A percentile compares a stretch with the other conserved stretches of the same genome.
Evolutionary conservation across 2,113 vertebrate species (phyloP).

Genomic region (Mustelus asterias): DNA sequence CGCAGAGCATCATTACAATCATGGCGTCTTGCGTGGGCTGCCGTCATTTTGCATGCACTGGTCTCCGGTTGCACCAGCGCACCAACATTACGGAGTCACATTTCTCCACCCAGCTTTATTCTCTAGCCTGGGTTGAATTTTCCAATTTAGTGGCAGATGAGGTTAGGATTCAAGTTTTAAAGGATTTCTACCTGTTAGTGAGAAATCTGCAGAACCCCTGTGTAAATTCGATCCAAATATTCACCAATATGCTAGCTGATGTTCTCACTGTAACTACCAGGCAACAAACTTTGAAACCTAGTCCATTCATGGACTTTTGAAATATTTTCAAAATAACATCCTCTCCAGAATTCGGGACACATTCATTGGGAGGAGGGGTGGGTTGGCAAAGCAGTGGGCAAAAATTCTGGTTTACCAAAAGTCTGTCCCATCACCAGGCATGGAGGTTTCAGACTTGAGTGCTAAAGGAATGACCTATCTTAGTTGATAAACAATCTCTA

Average conservation of each 20-base stretch:
- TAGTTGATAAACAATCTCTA: not conserved
- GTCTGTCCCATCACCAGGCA: not conserved
- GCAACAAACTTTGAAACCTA: not conserved
- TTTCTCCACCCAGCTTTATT: too few relatives aligned
- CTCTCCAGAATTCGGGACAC: not conserved
- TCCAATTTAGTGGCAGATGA: too few relatives aligned
- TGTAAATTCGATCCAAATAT: not conserved
- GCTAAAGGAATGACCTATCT: not conserved
- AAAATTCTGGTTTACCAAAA: not conserved
- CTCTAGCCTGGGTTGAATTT: too few relatives aligned
- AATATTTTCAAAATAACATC: not conserved
- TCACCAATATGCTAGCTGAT: not conserved
- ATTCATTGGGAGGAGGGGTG: not conserved
- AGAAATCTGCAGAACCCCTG: not conserved
- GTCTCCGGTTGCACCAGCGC: not conserved
- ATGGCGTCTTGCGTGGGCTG: not conserved
- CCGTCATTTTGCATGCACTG: not conserved
- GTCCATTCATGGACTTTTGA: not conserved
- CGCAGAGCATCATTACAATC: not conserved
- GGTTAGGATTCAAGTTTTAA: too few relatives aligned
- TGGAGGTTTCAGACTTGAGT: not conserved
- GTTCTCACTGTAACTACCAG: not conserved
- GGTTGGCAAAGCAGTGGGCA: not conserved
- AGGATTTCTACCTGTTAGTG: not conserved
- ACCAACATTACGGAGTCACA: too few relatives aligned